These are phyloP conservation scores for Meloe dianella DNA, from an alignment of 2,888 invertebrate species.

Conservation along the genomic window DNA sequence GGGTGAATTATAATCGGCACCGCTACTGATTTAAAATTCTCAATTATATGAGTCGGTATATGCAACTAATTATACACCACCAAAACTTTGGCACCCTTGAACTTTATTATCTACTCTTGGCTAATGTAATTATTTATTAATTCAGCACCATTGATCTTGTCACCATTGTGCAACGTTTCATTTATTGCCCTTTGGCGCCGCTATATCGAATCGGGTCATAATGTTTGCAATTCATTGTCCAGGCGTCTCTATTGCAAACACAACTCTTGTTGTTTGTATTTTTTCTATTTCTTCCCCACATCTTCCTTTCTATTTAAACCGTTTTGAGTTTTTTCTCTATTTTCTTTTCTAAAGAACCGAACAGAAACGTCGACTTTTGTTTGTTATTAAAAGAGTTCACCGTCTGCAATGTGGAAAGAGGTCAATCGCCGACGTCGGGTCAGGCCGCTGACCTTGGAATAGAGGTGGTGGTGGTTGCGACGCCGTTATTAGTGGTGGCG, in stretches of 20 bases:
- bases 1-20: background rate
- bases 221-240: background rate
- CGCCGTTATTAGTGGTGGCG: constrained; percentile 31
- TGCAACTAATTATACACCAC: background rate
- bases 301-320: constrained; percentile 1
- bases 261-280: background rate
- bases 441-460: constrained; percentile 55
- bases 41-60: background rate
- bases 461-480: constrained; percentile 12
- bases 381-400: constrained; percentile 25
- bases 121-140: background rate
- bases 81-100: no score
- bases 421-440: constrained; percentile 55
- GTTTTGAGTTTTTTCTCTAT: background rate
- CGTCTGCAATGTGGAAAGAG: constrained; percentile 51
- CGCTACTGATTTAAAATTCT: background rate
- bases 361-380: background rate
- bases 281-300: background rate
- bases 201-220: background rate
- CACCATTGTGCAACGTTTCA: background rate
- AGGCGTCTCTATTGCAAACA: background rate
- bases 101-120: no score
- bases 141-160: background rate
- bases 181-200: background rate
- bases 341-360: background rate